Evolutionary conservation across 2,113 vertebrate species (phyloP).

Genomic region (Hippolais icterina): DNA sequence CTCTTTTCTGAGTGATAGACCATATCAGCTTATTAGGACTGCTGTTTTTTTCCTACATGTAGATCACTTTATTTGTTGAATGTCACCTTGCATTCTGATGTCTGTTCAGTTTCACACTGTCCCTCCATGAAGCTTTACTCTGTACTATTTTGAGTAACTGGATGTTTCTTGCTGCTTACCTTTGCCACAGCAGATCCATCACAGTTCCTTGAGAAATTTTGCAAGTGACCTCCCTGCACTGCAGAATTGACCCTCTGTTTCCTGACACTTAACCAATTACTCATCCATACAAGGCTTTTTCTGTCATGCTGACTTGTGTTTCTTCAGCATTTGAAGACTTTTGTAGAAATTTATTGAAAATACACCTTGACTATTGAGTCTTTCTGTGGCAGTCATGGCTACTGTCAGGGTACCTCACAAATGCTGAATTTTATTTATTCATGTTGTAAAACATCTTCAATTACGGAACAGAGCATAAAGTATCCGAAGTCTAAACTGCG

Average conservation of each 20-base stretch:
- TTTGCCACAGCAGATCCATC: not conserved
- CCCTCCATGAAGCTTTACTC: not conserved
- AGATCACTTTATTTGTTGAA: not conserved
- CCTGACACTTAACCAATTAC: not conserved
- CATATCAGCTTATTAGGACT: not conserved
- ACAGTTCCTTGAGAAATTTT: not conserved
- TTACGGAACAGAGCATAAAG: not conserved
- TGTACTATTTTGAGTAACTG: not conserved
- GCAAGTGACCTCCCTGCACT: not conserved
- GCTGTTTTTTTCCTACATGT: not conserved
- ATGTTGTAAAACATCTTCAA: not conserved
- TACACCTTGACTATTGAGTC: not conserved
- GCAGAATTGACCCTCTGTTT: not conserved
- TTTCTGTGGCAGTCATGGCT: not conserved
- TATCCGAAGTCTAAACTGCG: not conserved
- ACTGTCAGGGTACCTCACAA: not conserved
- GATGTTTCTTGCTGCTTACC: not conserved
- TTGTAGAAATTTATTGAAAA: not conserved
- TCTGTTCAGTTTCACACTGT: not conserved
- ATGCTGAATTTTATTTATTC: not conserved
- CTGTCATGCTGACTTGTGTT: not conserved
- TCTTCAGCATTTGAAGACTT: not conserved
- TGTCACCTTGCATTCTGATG: not conserved
- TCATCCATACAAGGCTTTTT: not conserved
- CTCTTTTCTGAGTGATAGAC: not conserved